phyloP scores from a whole-genome alignment of 2,797 vertebrate species.

The Galago senegalensis region DNA sequence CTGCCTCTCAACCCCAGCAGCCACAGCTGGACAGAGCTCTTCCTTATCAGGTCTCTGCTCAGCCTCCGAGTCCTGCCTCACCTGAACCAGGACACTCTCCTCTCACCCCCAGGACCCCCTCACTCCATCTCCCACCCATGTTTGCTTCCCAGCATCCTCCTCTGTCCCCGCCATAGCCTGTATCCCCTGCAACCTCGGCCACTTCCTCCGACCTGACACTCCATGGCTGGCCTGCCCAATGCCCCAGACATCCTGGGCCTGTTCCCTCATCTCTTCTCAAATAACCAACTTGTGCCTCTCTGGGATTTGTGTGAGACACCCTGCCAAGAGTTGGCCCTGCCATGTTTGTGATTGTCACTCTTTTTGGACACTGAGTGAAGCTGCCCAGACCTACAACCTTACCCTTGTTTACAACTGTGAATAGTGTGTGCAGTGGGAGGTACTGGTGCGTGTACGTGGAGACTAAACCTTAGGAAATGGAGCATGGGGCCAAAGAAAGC shows the following conservation, averaged over 20 bases:
- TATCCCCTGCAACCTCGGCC: not conserved
- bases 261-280: not conserved
- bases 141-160: not conserved
- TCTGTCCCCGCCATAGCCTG: not conserved
- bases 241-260: not conserved
- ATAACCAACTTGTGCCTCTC: not conserved
- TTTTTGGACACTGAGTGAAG: not conserved
- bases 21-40: accelerated
- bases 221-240: accelerated
- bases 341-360: not conserved
- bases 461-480: not conserved
- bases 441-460: not conserved
- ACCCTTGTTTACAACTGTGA: not conserved
- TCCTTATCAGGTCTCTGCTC: not conserved
- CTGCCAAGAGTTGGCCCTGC: too few relatives aligned
- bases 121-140: accelerated
- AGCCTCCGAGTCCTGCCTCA: not conserved
- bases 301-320: not conserved
- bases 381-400: not conserved
- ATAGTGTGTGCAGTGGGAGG: not conserved
- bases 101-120: not conserved
- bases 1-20: too few relatives aligned
- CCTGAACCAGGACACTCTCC: not conserved
- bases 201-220: not conserved
- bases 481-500: not conserved